These are phyloP conservation scores for Rhabdornis inornatus DNA, from an alignment of 2,113 vertebrate species.

Conservation along the genomic window DNA sequence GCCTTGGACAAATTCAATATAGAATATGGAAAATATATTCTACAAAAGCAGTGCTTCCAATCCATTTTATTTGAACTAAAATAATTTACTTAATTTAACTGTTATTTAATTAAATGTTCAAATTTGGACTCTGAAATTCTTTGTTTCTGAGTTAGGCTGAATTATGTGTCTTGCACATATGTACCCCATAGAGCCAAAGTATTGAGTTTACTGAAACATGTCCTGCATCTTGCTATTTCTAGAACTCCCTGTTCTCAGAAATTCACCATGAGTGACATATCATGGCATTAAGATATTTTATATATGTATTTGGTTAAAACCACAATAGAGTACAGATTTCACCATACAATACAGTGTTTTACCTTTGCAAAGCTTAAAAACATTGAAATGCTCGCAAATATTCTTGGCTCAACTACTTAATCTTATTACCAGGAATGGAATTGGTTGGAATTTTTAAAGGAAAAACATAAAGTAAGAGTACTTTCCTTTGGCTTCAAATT, in stretches of 20 bases:
- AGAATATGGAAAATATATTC: neutral
- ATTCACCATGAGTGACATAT: neutral
- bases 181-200: rapidly evolving
- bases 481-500: neutral
- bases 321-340: neutral
- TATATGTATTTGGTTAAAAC: neutral
- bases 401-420: neutral
- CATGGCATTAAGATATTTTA: neutral
- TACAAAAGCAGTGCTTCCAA: neutral
- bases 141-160: neutral
- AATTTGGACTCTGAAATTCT: neutral
- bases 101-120: neutral
- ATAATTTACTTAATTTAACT: neutral
- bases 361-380: neutral
- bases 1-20: neutral
- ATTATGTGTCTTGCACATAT: neutral
- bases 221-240: neutral
- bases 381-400: neutral
- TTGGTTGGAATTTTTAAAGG: neutral
- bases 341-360: neutral
- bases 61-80: neutral
- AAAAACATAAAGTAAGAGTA: neutral
- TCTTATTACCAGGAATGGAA: neutral
- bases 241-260: neutral
- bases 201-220: neutral